These are phyloP conservation scores for Tauraco hartlaubi DNA, from an alignment of 2,797 vertebrate species.

Conservation along the genomic window DNA sequence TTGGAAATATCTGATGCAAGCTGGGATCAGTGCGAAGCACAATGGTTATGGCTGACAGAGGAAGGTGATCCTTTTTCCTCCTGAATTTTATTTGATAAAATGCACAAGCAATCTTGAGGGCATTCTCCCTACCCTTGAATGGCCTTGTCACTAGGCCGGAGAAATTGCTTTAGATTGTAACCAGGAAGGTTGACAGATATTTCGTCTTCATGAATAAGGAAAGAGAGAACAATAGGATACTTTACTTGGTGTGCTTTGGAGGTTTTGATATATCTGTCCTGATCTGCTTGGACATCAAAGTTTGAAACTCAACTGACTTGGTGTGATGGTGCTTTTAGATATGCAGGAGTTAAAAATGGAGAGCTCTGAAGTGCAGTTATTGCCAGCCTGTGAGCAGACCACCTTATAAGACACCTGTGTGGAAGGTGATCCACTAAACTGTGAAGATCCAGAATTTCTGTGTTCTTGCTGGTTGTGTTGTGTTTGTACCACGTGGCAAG, in stretches of 20 bases:
- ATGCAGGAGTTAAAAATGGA: neutral
- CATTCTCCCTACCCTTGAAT: neutral
- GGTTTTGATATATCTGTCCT: neutral
- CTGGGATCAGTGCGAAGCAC: neutral
- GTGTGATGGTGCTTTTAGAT: neutral
- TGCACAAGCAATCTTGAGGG: neutral
- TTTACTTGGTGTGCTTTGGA: neutral
- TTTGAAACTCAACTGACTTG: neutral
- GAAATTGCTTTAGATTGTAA: neutral
- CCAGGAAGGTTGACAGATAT: neutral
- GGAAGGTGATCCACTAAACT: neutral
- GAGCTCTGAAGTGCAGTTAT: neutral
- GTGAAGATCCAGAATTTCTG: neutral
- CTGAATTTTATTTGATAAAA: neutral
- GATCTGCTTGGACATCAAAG: neutral
- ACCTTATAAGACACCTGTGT: accelerated
- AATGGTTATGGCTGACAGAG: neutral
- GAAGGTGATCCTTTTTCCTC: neutral
- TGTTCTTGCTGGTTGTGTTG: neutral
- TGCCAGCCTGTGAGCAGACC: neutral
- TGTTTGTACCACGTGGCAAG: accelerated
- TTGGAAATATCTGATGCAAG: neutral
- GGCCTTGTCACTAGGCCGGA: neutral
- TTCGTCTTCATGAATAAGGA: neutral
- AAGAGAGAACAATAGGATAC: neutral